Evolutionary conservation across 64 coral and sea anemone species (phyloP).

Genomic region (Orbicella faveolata): DNA sequence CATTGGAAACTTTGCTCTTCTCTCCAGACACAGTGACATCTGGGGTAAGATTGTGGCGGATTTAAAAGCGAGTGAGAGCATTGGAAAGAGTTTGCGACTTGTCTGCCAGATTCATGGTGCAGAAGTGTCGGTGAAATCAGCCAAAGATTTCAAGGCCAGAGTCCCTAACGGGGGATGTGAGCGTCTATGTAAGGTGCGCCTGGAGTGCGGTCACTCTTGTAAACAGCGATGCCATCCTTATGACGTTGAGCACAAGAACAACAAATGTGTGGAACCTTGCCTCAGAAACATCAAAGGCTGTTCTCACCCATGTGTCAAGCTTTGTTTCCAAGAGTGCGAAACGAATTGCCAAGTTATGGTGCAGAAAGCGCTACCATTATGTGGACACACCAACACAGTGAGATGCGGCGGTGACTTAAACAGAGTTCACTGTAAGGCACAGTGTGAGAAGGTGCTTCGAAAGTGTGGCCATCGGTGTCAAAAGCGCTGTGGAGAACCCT

Average conservation of each 20-base stretch:
- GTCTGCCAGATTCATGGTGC: conserved; percentile 59
- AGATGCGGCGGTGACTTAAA: conserved; percentile 9
- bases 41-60: conserved; percentile 72
- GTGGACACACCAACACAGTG: conserved; percentile 52
- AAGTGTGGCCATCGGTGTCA: conserved; percentile 14
- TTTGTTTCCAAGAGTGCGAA: conserved; percentile 55
- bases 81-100: conserved; percentile 57
- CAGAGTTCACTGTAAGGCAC: background rate
- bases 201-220: conserved; percentile 80
- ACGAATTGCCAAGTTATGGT: conserved; percentile 28
- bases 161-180: conserved; percentile 72
- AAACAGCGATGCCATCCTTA: conserved; percentile 55
- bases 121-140: background rate
- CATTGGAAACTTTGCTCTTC: conserved; percentile 78
- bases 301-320: conserved; percentile 52
- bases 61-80: background rate
- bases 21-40: conserved; percentile 60
- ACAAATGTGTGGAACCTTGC: conserved; percentile 52
- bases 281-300: conserved; percentile 36
- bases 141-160: conserved; percentile 63
- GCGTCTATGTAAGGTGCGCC: conserved; percentile 44
- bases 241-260: conserved; percentile 56
- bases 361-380: conserved; percentile 41
- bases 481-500: background rate
- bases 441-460: background rate